A percentile compares a stretch with the other conserved stretches of the same genome.
Evolutionary conservation across 2,888 invertebrate species (phyloP).

Genomic region (Drosophila rubida): DNA sequence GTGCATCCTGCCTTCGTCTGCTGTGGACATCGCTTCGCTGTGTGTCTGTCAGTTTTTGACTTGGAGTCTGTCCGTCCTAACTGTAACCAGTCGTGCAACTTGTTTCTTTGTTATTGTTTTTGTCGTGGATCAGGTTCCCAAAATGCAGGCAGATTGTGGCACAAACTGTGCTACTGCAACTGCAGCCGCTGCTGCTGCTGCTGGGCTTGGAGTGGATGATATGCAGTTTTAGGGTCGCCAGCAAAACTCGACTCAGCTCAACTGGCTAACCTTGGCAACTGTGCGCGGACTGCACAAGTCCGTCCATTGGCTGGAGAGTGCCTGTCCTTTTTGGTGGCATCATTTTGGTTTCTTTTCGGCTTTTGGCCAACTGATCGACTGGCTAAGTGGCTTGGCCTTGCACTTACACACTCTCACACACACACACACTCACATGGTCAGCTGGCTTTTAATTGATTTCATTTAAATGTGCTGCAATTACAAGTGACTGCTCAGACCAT

Average conservation of each 20-base stretch:
- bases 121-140: constrained; percentile 65
- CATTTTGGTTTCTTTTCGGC: constrained; percentile 25
- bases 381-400: constrained; percentile 55
- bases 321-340: constrained; percentile 60
- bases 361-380: constrained; percentile 14
- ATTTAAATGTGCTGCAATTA: constrained; percentile 36
- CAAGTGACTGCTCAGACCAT: constrained; percentile 12
- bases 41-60: background rate
- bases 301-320: constrained; percentile 22
- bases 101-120: constrained; percentile 52
- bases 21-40: background rate
- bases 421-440: constrained; percentile 2
- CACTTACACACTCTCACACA: constrained; percentile 23
- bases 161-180: constrained; percentile 5
- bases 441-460: constrained; percentile 38
- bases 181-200: background rate
- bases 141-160: constrained; percentile 45
- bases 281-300: constrained; percentile 18
- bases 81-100: constrained; percentile 52
- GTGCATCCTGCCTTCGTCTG: background rate
- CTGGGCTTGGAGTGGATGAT: constrained; percentile 46
- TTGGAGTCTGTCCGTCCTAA: background rate
- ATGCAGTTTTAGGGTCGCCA: constrained; percentile 71
- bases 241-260: constrained; percentile 24
- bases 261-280: constrained; percentile 72